A percentile compares a stretch with the other conserved stretches of the same genome.
phyloP scores from a whole-genome alignment of 2,888 invertebrate species.

The Erpobdella octoculata region DNA sequence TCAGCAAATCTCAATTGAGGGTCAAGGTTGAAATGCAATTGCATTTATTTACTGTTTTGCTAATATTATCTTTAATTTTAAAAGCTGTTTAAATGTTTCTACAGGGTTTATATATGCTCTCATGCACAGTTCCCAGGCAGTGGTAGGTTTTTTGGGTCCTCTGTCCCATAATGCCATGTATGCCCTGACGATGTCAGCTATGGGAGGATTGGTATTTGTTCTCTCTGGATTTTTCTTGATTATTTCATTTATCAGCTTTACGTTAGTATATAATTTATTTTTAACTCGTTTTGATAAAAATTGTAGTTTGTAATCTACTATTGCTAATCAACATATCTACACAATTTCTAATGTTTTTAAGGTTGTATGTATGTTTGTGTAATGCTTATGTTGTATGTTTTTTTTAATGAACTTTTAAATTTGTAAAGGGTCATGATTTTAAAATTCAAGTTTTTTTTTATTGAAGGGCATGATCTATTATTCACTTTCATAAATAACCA shows the following conservation, averaged over 20 bases:
- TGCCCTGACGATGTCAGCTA: slow-evolving; percentile 43
- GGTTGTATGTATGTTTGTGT: too few species aligned
- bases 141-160: slow-evolving; percentile 49
- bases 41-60: background rate
- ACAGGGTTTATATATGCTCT: slow-evolving; percentile 49
- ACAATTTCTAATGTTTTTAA: too few species aligned
- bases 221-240: slow-evolving; percentile 45
- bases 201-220: slow-evolving; percentile 47
- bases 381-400: too few species aligned
- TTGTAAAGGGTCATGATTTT: too few species aligned
- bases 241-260: slow-evolving; percentile 43
- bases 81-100: background rate
- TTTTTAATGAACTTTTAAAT: too few species aligned
- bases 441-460: too few species aligned
- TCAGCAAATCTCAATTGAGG: slow-evolving; percentile 35
- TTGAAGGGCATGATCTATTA: too few species aligned
- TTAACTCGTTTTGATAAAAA: too few species aligned
- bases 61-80: background rate
- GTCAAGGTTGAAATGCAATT: background rate
- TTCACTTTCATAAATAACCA: too few species aligned
- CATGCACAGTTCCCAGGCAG: slow-evolving; percentile 49
- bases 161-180: slow-evolving; percentile 48
- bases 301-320: too few species aligned
- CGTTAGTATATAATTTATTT: slow-evolving; percentile 45
- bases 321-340: too few species aligned